Conservation (phyloP, 1,140 invertebrate genomes). For the Atta colombica region DNA sequence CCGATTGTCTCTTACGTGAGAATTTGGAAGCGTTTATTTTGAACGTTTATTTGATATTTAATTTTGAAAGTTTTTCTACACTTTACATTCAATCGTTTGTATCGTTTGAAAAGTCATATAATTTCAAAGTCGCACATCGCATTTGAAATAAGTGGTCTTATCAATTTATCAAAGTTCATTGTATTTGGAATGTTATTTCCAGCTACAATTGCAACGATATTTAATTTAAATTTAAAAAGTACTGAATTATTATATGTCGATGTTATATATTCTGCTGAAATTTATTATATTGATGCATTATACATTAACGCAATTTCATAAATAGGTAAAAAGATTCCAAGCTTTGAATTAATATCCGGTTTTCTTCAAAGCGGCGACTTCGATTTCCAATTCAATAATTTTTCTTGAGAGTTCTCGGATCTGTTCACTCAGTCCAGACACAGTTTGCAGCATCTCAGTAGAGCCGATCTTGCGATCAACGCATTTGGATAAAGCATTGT, state of each 20-base stretch:
- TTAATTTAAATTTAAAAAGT: constrained; percentile 2
- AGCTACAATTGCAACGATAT: neutral
- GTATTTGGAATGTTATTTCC: neutral
- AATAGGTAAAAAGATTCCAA: neutral
- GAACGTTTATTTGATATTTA: constrained; percentile 20
- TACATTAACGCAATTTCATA: neutral
- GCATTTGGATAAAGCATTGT: constrained; percentile 15
- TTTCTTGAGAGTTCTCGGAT: constrained; percentile 5
- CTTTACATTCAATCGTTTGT: neutral
- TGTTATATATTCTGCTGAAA: neutral
- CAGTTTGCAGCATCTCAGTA: neutral
- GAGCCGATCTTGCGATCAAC: constrained; percentile 28
- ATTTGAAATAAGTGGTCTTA: neutral
- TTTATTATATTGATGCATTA: neutral
- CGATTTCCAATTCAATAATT: neutral
- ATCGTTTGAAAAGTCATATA: neutral
- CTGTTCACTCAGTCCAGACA: neutral
- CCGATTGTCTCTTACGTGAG: neutral
- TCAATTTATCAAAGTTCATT: constrained; percentile 13
- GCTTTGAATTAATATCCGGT: neutral
- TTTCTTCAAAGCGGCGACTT: constrained; percentile 15
- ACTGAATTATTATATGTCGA: neutral
- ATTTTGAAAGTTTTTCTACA: constrained; percentile 11
- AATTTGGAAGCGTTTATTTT: constrained; percentile 21
- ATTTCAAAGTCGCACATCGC: neutral